A percentile compares a stretch with the other conserved stretches of the same genome.
Evolutionary conservation across 2,797 vertebrate species (phyloP).

Genomic region (Dendrocincla fuliginosa): DNA sequence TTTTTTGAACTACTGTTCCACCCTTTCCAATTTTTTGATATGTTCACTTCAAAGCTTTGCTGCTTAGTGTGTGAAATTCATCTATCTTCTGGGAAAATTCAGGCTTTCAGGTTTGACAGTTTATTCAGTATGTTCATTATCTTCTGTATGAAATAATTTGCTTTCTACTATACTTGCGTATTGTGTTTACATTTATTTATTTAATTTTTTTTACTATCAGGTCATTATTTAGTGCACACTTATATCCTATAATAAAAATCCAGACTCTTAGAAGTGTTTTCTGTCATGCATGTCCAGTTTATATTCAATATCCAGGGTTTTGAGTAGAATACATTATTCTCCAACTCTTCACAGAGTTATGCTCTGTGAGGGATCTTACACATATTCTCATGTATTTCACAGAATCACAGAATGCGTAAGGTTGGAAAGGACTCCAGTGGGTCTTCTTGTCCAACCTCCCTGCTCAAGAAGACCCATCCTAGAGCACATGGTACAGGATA

Average conservation of each 20-base stretch:
- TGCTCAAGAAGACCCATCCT: neutral
- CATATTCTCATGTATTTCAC: neutral
- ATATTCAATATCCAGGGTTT: neutral
- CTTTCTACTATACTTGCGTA: neutral
- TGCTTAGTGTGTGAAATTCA: neutral
- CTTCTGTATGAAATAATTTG: neutral
- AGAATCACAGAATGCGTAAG: neutral
- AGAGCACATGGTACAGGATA: neutral
- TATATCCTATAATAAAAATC: neutral
- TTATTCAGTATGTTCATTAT: neutral
- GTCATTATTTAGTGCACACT: neutral
- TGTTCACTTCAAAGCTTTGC: neutral
- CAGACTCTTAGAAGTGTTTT: neutral
- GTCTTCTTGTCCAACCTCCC: fast-evolving
- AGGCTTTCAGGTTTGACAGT: neutral
- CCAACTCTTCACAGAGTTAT: no score
- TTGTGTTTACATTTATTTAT: neutral
- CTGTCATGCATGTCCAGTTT: fast-evolving
- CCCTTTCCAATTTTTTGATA: neutral
- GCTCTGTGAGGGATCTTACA: neutral
- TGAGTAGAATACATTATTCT: neutral
- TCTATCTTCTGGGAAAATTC: neutral
- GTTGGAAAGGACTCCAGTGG: fast-evolving
- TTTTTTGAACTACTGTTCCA: neutral
- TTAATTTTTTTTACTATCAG: neutral